Conservation (phyloP, 2,113 vertebrate species). For the Gymnobelideus leadbeateri region DNA sequence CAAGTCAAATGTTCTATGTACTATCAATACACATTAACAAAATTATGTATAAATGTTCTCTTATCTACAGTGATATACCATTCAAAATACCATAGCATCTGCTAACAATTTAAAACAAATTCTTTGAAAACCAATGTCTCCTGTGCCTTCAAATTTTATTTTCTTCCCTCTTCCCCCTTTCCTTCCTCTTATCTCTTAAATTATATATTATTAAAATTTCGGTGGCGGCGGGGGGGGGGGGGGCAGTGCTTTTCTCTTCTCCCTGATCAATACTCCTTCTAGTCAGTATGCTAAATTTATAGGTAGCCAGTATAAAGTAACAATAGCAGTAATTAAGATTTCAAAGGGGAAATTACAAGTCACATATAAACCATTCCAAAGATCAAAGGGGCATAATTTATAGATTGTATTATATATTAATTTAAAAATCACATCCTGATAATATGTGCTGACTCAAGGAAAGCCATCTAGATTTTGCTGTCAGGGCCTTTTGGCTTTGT, state of each 20-base stretch:
- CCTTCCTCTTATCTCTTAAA: too few relatives aligned
- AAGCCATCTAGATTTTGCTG: not conserved
- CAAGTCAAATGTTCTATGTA: not conserved
- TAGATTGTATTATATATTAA: not conserved
- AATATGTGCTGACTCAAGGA: not conserved
- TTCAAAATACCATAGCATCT: not conserved
- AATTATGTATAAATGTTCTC: not conserved
- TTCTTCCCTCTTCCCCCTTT: not conserved
- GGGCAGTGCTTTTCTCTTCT: not conserved
- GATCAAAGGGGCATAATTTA: not conserved
- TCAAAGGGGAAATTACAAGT: not conserved
- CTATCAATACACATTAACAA: not conserved
- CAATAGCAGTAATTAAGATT: not conserved
- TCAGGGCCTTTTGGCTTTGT: not conserved
- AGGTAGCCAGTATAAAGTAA: not conserved
- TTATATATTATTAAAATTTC: too few relatives aligned
- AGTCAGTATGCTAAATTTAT: not conserved
- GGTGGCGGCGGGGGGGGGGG: too few relatives aligned
- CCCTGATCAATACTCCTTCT: not conserved
- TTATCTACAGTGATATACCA: not conserved
- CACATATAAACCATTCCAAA: not conserved
- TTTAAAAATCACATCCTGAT: not conserved
- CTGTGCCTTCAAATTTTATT: not conserved
- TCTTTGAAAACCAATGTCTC: not conserved
- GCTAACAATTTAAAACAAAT: not conserved